Evolutionary conservation across 2,113 vertebrate genomes (phyloP).

Genomic region (Lathamus discolor): DNA sequence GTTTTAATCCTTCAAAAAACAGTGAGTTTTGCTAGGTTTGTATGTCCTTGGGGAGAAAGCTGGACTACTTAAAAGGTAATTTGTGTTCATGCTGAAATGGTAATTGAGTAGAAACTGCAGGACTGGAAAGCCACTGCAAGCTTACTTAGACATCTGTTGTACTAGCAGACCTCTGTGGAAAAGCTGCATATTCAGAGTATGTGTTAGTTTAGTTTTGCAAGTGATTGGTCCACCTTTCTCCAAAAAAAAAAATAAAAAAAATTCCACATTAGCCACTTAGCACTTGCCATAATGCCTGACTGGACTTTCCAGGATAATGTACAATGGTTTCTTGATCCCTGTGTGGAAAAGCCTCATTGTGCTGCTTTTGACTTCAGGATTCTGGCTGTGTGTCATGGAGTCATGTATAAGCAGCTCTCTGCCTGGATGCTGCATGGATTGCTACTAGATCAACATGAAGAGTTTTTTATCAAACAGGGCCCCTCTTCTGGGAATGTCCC

Average conservation of each 20-base stretch:
- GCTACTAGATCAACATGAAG: conserved; percentile 93
- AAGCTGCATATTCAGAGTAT: neutral
- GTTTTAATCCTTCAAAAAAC: neutral
- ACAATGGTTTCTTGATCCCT: neutral
- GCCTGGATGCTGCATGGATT: conserved; percentile 98
- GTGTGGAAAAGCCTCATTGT: neutral
- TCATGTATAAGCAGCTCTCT: conserved; percentile 98
- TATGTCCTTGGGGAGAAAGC: neutral
- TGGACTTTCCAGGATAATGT: neutral
- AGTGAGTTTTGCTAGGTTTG: neutral
- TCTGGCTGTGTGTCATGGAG: conserved; percentile 93
- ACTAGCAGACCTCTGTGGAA: neutral
- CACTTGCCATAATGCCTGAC: neutral
- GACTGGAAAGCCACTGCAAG: neutral
- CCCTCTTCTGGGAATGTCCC: conserved; percentile 85
- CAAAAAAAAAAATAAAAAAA: neutral
- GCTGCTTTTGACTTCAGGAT: conserved; percentile 77
- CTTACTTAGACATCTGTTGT: neutral
- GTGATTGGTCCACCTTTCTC: neutral
- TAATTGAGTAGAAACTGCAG: neutral
- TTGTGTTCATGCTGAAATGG: neutral
- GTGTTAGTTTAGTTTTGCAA: neutral
- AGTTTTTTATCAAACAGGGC: conserved; percentile 96
- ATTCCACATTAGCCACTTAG: neutral
- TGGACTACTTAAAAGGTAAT: neutral